A percentile compares a stretch with the other conserved stretches of the same genome.
Evolutionary conservation across 2,113 vertebrate species (phyloP).

Genomic region (Cervus canadensis): DNA sequence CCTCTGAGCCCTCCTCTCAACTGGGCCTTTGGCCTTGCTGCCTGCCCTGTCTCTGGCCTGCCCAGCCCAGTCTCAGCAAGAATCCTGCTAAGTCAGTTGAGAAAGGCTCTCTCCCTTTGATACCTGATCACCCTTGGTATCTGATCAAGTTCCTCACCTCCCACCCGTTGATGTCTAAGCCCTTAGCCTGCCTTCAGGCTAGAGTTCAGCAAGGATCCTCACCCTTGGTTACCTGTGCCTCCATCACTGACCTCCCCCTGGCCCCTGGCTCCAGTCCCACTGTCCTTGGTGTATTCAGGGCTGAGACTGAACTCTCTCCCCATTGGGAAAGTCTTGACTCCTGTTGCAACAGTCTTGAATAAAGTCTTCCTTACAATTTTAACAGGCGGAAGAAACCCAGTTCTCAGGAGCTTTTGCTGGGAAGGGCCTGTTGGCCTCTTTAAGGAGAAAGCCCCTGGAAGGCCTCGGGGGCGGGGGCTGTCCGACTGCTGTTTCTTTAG

Average conservation of each 20-base stretch:
- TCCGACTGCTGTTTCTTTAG: neutral
- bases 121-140: neutral
- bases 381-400: neutral
- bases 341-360: neutral
- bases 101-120: neutral
- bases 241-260: neutral
- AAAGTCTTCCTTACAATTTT: neutral
- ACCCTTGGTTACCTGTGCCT: neutral
- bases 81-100: neutral
- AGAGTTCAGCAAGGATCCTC: neutral
- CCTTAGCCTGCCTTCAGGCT: neutral
- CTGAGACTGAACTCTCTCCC: neutral
- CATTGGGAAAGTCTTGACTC: neutral
- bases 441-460: neutral
- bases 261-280: neutral
- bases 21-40: neutral
- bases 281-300: neutral
- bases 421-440: neutral
- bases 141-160: neutral
- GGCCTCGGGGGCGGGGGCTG: neutral
- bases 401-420: neutral
- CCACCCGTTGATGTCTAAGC: neutral
- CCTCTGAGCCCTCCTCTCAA: neutral
- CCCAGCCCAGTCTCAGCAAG: neutral
- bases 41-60: neutral